Percentiles rank a stretch among this genome's conserved stretches.
Conservation (phyloP, 2,113 vertebrate genomes). For the Phasianus colchicus region DNA sequence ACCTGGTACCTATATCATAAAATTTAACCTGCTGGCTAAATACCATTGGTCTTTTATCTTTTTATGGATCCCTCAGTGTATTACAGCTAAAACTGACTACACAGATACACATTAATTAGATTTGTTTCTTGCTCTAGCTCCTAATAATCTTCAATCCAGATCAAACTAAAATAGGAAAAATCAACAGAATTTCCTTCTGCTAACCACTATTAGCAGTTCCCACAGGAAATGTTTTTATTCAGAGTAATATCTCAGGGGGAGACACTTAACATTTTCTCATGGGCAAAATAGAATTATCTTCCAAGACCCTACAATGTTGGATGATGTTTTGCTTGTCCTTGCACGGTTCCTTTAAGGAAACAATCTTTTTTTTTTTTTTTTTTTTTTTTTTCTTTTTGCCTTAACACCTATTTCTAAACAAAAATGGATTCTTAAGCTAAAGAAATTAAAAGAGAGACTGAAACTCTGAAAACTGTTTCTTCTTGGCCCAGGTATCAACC, state of each 20-base stretch:
- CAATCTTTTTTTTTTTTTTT: slow-evolving; percentile 1
- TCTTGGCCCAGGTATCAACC: slow-evolving; percentile 53
- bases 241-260: background rate
- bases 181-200: background rate
- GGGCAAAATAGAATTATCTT: background rate
- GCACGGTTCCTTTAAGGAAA: slow-evolving; percentile 13
- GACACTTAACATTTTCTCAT: background rate
- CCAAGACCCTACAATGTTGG: background rate
- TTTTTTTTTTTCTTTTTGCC: background rate
- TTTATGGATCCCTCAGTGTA: background rate
- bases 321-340: background rate
- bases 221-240: background rate
- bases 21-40: background rate
- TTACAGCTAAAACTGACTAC: background rate
- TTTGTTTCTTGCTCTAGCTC: background rate
- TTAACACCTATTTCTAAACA: slow-evolving; percentile 39
- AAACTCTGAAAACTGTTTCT: slow-evolving; percentile 59
- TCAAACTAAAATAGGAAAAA: background rate
- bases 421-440: slow-evolving; percentile 56
- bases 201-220: background rate
- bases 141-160: background rate
- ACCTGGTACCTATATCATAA: background rate
- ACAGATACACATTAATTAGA: background rate
- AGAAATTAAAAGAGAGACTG: slow-evolving; percentile 67
- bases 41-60: background rate